Evolutionary conservation across 2,888 invertebrate species (phyloP), one percentile per base, ranked within the genome.

Genomic region (Cheilosia pagana): DNA sequence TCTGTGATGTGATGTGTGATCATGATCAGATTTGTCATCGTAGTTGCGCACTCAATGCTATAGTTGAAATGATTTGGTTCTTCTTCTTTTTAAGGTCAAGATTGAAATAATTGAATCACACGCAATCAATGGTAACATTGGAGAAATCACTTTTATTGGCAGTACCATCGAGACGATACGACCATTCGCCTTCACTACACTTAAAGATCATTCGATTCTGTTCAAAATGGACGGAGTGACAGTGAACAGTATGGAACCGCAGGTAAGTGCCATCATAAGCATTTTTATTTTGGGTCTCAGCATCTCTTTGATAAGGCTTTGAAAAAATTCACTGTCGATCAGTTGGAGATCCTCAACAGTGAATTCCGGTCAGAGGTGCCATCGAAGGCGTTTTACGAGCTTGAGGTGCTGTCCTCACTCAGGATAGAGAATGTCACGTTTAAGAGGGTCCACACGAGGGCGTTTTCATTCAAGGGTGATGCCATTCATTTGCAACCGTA

Each of bases 151-250:
- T 71, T 94, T 97, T 81, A 93, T 93, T 72, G 92, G 94, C 87
- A 94, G 95, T 62, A 92, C 91, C 77, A 93, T 97, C 72, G 93
- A 93, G 25, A 92, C 92, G 71, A 92, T 96, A 76, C 93, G 93
- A 87, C 94, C 96, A 0, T 96, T 95, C 90, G 95, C 96, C 0
- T 95, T 97, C 89, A 95, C 95, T 79, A 95, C 95, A 90, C 93
- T 96, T 52, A 93, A 93, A 57, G 94, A 94, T 87, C 94, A 89
- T 86, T 90, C 94, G 62, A 94, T 95, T 87, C 93, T 93, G 63
- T 93, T 96, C 76, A 94, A 94, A 87, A 92, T 97, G 86, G 93
- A 92, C 39, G 93, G 95, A 87, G 94, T 95, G 74, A 90, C 90
- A 2, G 93, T 95, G 53, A 92, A 93, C 50, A 93, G 92, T 60